Percentiles rank a stretch among this genome's conserved stretches.
These are phyloP conservation scores for Peromyscus aztecus DNA, from an alignment of 2,797 vertebrate species.

Conservation along the genomic window DNA sequence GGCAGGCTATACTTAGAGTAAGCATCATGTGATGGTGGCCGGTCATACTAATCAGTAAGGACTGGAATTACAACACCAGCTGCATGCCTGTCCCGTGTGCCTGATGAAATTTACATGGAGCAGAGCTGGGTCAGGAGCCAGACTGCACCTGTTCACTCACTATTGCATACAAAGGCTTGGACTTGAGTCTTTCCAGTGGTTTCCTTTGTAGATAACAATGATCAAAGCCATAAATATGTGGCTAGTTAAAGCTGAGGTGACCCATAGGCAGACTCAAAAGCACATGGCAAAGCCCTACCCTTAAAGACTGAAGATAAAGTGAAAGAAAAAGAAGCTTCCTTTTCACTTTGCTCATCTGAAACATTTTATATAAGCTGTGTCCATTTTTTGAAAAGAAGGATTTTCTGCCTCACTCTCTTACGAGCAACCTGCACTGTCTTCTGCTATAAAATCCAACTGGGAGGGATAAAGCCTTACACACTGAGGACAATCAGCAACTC, in stretches of 20 bases:
- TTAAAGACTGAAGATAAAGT: background rate
- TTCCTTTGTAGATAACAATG: slow-evolving; percentile 70
- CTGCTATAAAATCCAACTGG: slow-evolving; percentile 82
- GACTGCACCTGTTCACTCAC: slow-evolving; percentile 72
- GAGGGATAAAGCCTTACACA: slow-evolving; percentile 85
- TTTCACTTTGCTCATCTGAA: slow-evolving; percentile 50
- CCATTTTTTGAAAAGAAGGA: slow-evolving; percentile 18
- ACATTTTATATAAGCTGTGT: background rate
- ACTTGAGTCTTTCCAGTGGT: slow-evolving; percentile 66
- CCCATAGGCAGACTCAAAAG: slow-evolving; percentile 18
- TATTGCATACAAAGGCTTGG: slow-evolving; percentile 65
- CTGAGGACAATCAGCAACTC: slow-evolving; percentile 81
- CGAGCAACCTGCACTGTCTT: slow-evolving; percentile 73
- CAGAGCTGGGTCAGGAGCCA: slow-evolving; percentile 72
- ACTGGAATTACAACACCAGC: slow-evolving; percentile 78
- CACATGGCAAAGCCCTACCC: background rate
- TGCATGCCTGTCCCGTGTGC: slow-evolving; percentile 71
- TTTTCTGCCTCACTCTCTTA: slow-evolving; percentile 58
- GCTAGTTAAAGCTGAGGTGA: background rate
- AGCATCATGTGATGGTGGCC: slow-evolving; percentile 78
- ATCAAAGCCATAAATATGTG: slow-evolving; percentile 12
- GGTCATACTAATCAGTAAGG: slow-evolving; percentile 82
- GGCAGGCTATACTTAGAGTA: slow-evolving; percentile 84
- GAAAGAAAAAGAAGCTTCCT: background rate
- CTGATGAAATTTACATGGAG: slow-evolving; percentile 85